Conservation (phyloP, 1,140 invertebrate species). For the Papilio polyxenes region DNA sequence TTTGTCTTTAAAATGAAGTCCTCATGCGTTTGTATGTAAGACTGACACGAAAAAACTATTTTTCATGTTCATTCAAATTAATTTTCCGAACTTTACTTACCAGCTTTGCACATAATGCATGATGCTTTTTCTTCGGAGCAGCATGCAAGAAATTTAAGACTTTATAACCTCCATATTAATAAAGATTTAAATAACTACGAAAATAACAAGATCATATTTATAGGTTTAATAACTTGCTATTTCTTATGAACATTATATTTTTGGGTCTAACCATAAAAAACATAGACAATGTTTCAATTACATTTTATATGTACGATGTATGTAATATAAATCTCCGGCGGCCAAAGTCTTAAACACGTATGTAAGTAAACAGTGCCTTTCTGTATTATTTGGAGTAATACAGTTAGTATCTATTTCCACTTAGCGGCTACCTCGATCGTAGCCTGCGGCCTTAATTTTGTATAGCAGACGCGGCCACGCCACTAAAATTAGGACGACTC, state of each 20-base stretch:
- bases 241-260: background rate
- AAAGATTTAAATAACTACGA: background rate
- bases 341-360: too few relatives aligned
- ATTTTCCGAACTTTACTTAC: conserved; percentile 81
- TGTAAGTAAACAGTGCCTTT: too few relatives aligned
- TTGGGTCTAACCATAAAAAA: too few relatives aligned
- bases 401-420: too few relatives aligned
- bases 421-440: too few relatives aligned
- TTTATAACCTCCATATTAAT: conserved; percentile 38
- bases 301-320: too few relatives aligned
- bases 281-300: too few relatives aligned
- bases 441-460: too few relatives aligned
- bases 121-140: conserved; percentile 86
- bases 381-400: too few relatives aligned
- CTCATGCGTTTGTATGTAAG: background rate
- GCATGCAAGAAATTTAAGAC: conserved; percentile 38
- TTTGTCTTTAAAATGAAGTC: background rate
- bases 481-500: too few relatives aligned
- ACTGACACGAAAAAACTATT: background rate
- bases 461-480: too few relatives aligned
- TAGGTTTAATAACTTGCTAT: background rate
- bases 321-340: too few relatives aligned
- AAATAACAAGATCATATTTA: background rate
- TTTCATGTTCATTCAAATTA: background rate
- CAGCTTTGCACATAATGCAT: conserved; percentile 92